Evolutionary conservation across 2,888 invertebrate genomes (phyloP), one percentile per base, ranked within the genome.

Genomic region (Stictocephala bisonia): DNA sequence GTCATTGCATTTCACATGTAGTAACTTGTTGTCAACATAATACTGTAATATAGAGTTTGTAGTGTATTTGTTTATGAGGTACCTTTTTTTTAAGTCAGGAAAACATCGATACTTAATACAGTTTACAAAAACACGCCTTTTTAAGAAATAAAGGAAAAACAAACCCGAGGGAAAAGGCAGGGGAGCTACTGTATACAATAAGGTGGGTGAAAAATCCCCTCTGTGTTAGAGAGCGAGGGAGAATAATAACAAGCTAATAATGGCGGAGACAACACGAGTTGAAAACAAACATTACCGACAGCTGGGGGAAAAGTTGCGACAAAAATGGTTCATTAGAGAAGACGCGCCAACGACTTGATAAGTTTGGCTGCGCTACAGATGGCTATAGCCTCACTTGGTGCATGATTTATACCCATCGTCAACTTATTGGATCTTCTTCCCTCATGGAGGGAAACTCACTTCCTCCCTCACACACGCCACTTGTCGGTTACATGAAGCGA

Each of bases 201-300:
- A 56, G 11, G 7, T 9, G 35, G 40, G 60, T 60, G 60, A 60
- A 60, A 60, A 60, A 60, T 35, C 35, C 27, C 29, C 56, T 4
- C 4, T 11, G 35, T 31, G 7, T 11, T 11, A 11, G 6, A 6
- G 7, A 11, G 11, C 35, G 40, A 15, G 40, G 60, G 60, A 60
- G 60, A 60, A 60, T 60, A 60, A 60, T 60, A 60, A 60, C 60
- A 60, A 60, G 60, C 35, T 60, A 60, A 60, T 60, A 60, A 60
- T 60, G 60, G 60, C 60, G 60, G 22, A 60, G 60, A 60, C 60
- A 60, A 60, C 60, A 22, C 60, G 40, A 60, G 60, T 60, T 60
- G 60, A 35, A 40, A 60, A 60, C 60, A 60, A 60, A 60, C 60
- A 60, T 60, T 60, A 60, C 60, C 60, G 60, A 27, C 60, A 60